Evolutionary conservation across 2,888 invertebrate genomes (phyloP).

Genomic region (Morpho achilles): DNA sequence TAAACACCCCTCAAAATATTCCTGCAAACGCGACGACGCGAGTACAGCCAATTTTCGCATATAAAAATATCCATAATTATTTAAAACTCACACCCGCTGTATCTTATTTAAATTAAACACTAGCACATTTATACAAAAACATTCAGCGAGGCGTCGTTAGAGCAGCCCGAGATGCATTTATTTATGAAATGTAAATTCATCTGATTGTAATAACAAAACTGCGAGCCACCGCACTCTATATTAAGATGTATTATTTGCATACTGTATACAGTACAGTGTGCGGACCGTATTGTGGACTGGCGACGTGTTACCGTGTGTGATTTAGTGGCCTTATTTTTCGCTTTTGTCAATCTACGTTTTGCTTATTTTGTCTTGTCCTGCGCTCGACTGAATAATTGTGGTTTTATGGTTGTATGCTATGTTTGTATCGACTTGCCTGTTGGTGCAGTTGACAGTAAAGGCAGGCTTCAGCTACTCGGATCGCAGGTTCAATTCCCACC

Average conservation of each 20-base stretch:
- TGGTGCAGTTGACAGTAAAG: too few species aligned
- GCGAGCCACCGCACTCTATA: constrained; percentile 70
- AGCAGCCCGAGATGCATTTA: constrained; percentile 67
- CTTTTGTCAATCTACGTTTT: constrained; percentile 30
- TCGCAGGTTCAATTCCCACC: too few species aligned
- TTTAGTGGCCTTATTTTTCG: constrained; percentile 39
- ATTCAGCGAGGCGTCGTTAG: constrained; percentile 64
- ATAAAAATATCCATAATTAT: background rate
- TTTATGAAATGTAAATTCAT: constrained; percentile 80
- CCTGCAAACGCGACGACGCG: too few species aligned
- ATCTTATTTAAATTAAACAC: constrained; percentile 66
- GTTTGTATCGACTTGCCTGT: background rate
- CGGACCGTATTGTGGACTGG: constrained; percentile 11
- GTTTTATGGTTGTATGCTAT: constrained; percentile 6
- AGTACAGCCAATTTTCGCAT: too few species aligned
- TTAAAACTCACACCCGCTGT: constrained; percentile 52
- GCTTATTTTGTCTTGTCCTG: constrained; percentile 14
- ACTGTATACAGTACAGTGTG: constrained; percentile 46
- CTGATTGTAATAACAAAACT: constrained; percentile 80
- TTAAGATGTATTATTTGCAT: constrained; percentile 80
- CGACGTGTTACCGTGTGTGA: constrained; percentile 54
- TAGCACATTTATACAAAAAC: constrained; percentile 55
- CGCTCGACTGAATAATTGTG: constrained; percentile 14
- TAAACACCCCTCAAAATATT: too few species aligned
- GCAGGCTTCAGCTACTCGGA: too few species aligned